Percentiles rank a stretch among this genome's conserved stretches.
These are phyloP conservation scores for Dendrophyllia cribrosa DNA, from an alignment of 64 coral and sea anemone genomes.

Conservation along the genomic window DNA sequence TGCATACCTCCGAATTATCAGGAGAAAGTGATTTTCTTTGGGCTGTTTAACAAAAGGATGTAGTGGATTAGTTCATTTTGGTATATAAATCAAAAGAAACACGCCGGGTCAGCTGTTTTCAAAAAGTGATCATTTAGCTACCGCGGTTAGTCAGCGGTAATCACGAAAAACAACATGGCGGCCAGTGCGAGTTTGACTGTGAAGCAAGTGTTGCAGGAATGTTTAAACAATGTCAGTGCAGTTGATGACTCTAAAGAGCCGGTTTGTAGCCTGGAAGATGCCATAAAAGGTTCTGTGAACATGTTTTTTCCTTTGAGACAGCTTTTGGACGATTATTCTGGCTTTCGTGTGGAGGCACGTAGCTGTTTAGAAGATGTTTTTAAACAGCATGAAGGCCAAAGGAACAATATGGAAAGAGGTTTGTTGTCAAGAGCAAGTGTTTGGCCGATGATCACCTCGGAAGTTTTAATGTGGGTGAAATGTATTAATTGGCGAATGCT, in stretches of 20 bases:
- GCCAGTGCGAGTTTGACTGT: conserved; percentile 3
- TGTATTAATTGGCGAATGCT: conserved; percentile 53
- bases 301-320: conserved; percentile 50
- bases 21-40: conserved; percentile 30
- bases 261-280: conserved; percentile 23
- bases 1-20: conserved; percentile 14
- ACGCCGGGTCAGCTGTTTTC: conserved; percentile 52
- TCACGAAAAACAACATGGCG: no score
- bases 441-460: conserved; percentile 36
- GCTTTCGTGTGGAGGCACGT: conserved; percentile 42
- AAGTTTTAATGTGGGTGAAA: conserved; percentile 69
- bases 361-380: conserved; percentile 32
- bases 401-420: conserved; percentile 8
- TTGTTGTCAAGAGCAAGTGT: conserved; percentile 24
- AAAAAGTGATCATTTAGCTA: conserved; percentile 9
- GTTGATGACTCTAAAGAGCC: conserved; percentile 9
- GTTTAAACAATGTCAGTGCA: conserved; percentile 20
- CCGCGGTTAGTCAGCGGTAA: no score
- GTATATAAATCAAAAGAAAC: background rate
- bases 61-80: background rate
- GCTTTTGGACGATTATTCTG: conserved; percentile 5
- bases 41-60: conserved; percentile 4
- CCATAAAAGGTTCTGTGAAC: conserved; percentile 21
- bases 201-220: conserved; percentile 45
- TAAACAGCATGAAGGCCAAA: conserved; percentile 7